Evolutionary conservation across 2,888 invertebrate genomes (phyloP).

Genomic region (Nesidiocoris tenuis): DNA sequence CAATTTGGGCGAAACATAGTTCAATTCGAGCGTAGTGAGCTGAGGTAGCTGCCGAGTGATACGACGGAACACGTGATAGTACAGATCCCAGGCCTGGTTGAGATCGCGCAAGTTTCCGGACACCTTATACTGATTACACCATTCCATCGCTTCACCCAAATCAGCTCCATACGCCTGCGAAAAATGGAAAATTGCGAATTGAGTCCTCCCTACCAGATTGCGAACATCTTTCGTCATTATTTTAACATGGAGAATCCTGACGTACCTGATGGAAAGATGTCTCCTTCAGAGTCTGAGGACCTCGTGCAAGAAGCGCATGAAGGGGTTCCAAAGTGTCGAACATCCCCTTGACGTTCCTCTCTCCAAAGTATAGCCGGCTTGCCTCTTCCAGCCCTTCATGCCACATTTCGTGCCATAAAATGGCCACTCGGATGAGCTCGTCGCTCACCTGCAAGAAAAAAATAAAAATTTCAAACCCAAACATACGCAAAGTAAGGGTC

Average conservation of each 20-base stretch:
- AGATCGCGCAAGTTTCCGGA: conserved; percentile 86
- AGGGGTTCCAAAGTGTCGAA: conserved; percentile 91
- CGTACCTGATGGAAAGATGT: conserved; percentile 85
- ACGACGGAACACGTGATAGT: conserved; percentile 96
- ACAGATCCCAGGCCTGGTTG: conserved; percentile 98
- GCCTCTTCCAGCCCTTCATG: conserved; percentile 97
- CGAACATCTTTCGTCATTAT: too few species aligned
- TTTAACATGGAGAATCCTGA: too few species aligned
- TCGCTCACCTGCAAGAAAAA: conserved; percentile 61
- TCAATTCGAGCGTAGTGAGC: conserved; percentile 83
- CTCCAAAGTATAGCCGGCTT: conserved; percentile 90
- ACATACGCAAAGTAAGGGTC: too few species aligned
- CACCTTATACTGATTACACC: conserved; percentile 87
- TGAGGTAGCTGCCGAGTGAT: conserved; percentile 94
- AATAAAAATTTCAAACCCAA: too few species aligned
- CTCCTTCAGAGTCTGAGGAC: conserved; percentile 94
- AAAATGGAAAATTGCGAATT: conserved; percentile 4
- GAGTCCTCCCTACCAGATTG: too few species aligned
- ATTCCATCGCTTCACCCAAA: conserved; percentile 89
- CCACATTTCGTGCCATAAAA: conserved; percentile 99
- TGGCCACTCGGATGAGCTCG: conserved; percentile 95
- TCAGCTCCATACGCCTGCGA: conserved; percentile 85
- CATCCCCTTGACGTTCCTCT: conserved; percentile 94
- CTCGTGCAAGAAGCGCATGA: conserved; percentile 89
- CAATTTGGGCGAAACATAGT: conserved; percentile 93